These are phyloP conservation scores for Nesogale talazaci DNA, from an alignment of 2,113 vertebrate species.

Conservation along the genomic window DNA sequence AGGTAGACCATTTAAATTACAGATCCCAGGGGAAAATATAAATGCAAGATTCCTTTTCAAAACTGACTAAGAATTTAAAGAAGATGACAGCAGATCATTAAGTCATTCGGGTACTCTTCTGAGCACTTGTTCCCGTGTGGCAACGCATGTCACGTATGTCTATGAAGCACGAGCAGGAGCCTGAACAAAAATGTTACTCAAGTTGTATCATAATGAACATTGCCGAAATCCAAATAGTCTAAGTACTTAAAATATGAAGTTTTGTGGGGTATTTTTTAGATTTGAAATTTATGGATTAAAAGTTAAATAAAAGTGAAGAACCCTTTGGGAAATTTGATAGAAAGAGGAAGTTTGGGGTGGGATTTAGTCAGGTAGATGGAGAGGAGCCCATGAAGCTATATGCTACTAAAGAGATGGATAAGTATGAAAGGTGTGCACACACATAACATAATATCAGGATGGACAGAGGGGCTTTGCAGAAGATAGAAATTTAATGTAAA, in stretches of 20 bases:
- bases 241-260: not conserved
- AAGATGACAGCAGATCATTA: not conserved
- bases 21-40: not conserved
- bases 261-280: not conserved
- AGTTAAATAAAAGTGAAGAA: not conserved
- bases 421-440: not conserved
- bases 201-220: not conserved
- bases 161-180: not conserved
- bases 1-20: not conserved
- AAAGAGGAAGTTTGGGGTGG: too few relatives aligned
- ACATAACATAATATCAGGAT: not conserved
- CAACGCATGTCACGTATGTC: not conserved
- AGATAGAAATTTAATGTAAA: not conserved
- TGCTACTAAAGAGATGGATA: not conserved
- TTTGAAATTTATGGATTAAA: not conserved
- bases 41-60: not conserved
- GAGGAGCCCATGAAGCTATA: not conserved
- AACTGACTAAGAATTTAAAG: constrained; percentile 1
- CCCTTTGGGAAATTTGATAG: too few relatives aligned
- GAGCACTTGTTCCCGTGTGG: not conserved
- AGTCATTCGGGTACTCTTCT: not conserved
- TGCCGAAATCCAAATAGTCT: not conserved
- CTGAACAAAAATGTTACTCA: not conserved
- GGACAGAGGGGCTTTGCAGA: not conserved
- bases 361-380: not conserved